These are phyloP conservation scores for Hylia prasina DNA, from an alignment of 2,113 vertebrate species.

Conservation along the genomic window DNA sequence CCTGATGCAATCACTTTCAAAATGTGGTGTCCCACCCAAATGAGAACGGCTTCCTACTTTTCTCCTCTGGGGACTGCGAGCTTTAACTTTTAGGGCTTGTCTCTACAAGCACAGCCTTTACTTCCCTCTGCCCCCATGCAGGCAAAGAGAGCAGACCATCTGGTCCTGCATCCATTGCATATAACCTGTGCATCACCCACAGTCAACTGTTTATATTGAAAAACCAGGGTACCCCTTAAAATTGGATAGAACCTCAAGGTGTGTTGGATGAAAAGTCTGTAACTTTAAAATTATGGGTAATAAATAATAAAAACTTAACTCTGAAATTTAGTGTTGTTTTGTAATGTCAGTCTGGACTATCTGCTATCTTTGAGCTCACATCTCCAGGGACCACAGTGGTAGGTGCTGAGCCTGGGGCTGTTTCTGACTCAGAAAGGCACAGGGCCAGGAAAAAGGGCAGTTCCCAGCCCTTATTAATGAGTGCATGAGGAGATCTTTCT, in stretches of 20 bases:
- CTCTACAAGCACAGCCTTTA: neutral
- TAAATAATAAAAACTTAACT: neutral
- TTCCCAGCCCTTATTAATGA: constrained; percentile 26
- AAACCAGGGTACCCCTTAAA: neutral
- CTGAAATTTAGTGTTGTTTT: neutral
- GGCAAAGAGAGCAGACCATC: neutral
- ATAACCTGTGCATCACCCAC: neutral
- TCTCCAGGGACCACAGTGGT: neutral
- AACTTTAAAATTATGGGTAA: neutral
- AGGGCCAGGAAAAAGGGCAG: constrained; percentile 14
- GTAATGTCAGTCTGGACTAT: neutral
- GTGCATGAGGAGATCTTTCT: neutral
- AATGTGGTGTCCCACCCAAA: constrained; percentile 20
- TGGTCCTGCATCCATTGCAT: neutral
- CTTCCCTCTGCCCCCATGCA: neutral
- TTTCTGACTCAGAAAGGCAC: constrained; percentile 18
- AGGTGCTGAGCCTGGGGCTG: neutral
- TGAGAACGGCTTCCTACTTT: constrained; percentile 1
- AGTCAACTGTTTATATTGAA: neutral
- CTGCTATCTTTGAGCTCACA: neutral
- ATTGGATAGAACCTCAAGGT: neutral
- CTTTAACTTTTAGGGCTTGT: neutral
- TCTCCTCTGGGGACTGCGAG: neutral
- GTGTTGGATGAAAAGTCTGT: no score
- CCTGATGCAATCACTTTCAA: constrained; percentile 14